Evolutionary conservation across 2,113 vertebrate genomes (phyloP), one percentile per base, ranked within the genome.

Genomic region (Xyrauchen texanus): DNA sequence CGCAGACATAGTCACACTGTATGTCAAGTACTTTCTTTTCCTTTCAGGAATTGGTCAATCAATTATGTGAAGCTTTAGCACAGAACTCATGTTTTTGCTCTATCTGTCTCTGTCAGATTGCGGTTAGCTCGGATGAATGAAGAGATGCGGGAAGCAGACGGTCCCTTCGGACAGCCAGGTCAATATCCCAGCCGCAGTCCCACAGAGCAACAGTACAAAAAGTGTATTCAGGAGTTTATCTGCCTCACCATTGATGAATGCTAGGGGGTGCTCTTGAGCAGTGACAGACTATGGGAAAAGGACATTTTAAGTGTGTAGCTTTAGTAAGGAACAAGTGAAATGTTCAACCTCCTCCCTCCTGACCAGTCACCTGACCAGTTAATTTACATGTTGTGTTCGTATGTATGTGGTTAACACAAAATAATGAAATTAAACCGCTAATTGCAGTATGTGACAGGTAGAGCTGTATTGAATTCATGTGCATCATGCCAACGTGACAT

Each of bases 211-310:
- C 97, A 99, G 92, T 98, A 98, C 88, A 97, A 91, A 85, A 98
- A 96, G 76, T 97, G 97, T 90, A 97, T 98, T 90, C 96, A 98
- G 89, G 97, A 98, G 88, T 98, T 99, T 90, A 98, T 99, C 89
- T 96, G 96, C 90, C 93, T 97, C 88, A 90, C 88, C 53, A 92
- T 93, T 89, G 92, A 93, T 0, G 91, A 93, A 53, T 91, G 90
- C 87, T 93, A 93, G 89, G 84, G 79, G 77, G 83, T 58, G 66
- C 79, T 66, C 71, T 72, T 76, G 53, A 66, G 72, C 34, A 8
- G 16, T 67, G 8, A 34, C 45, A 67, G 66, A 44, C 44, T 47
- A 34, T 34, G 21, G 21, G 21, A 34, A 2, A 7, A 21, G 4
- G n/a, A 15, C n/a, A 34, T 60, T 8, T 60, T 13, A 64, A 55